Evolutionary conservation across 2,888 invertebrate genomes (phyloP).

Genomic region (Diarsia brunnea): DNA sequence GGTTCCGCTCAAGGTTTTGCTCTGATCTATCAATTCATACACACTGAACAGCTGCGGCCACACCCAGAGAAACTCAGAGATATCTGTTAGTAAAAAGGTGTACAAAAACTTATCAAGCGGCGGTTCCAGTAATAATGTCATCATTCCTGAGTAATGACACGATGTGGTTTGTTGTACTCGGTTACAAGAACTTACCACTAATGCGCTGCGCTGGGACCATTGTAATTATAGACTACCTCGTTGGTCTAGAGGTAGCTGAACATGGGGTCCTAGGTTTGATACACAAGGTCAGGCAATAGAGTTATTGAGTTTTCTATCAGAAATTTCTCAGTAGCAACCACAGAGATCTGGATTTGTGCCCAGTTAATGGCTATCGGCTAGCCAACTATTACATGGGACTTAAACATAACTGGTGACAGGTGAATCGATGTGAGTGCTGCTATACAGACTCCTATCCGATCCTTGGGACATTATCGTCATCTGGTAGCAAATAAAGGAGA

Average conservation of each 20-base stretch:
- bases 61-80: slow-evolving; percentile 66
- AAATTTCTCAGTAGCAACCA: neutral
- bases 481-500: too few species aligned
- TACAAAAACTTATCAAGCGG: slow-evolving; percentile 58
- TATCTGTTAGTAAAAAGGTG: slow-evolving; percentile 48
- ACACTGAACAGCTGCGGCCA: slow-evolving; percentile 39
- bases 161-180: slow-evolving; percentile 31
- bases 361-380: neutral
- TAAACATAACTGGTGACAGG: neutral
- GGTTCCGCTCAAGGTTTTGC: slow-evolving; percentile 34
- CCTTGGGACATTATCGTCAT: neutral
- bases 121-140: slow-evolving; percentile 59
- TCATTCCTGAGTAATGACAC: slow-evolving; percentile 66
- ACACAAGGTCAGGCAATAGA: neutral
- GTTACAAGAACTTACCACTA: slow-evolving; percentile 40
- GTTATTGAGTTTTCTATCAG: neutral
- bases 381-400: too few species aligned
- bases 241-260: neutral
- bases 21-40: slow-evolving; percentile 35
- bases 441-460: neutral
- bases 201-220: slow-evolving; percentile 5
- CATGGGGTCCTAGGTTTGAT: neutral
- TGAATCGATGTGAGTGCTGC: neutral
- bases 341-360: neutral
- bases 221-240: slow-evolving; percentile 22